These are phyloP conservation scores for Polyommatus iphigenia DNA, from an alignment of 2,888 invertebrate genomes.

Conservation along the genomic window DNA sequence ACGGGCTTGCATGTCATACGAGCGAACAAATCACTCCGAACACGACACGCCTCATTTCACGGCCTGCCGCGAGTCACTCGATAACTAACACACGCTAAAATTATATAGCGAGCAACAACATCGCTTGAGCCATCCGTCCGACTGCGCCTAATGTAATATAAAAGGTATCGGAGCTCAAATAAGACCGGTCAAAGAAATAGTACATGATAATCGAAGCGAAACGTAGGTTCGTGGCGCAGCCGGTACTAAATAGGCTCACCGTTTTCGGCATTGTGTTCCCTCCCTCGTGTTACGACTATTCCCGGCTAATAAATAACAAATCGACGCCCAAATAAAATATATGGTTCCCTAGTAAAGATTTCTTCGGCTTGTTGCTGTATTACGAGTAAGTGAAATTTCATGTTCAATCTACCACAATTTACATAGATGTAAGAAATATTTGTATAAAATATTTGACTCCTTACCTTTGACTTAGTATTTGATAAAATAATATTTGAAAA, in stretches of 20 bases:
- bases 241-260: conserved; percentile 75
- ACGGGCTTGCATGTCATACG: conserved; percentile 58
- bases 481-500: not conserved
- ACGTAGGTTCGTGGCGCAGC: conserved; percentile 66
- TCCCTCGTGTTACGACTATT: conserved; percentile 75
- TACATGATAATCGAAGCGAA: conserved; percentile 61
- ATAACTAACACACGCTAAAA: conserved; percentile 64
- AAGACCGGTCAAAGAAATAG: conserved; percentile 50
- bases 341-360: conserved; percentile 70
- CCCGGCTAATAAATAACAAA: conserved; percentile 79
- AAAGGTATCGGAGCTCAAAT: conserved; percentile 58
- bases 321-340: conserved; percentile 76
- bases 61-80: conserved; percentile 62
- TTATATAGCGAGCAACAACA: conserved; percentile 55
- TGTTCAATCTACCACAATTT: conserved; percentile 39
- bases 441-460: not conserved
- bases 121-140: conserved; percentile 49
- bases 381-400: conserved; percentile 44
- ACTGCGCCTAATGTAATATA: conserved; percentile 47
- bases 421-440: not conserved
- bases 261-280: conserved; percentile 72
- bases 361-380: conserved; percentile 48
- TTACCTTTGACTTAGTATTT: not conserved
- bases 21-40: conserved; percentile 64
- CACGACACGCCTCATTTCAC: conserved; percentile 67